Evolutionary conservation across 2,797 vertebrate genomes (phyloP).

Genomic region (Myotis vivesi): DNA sequence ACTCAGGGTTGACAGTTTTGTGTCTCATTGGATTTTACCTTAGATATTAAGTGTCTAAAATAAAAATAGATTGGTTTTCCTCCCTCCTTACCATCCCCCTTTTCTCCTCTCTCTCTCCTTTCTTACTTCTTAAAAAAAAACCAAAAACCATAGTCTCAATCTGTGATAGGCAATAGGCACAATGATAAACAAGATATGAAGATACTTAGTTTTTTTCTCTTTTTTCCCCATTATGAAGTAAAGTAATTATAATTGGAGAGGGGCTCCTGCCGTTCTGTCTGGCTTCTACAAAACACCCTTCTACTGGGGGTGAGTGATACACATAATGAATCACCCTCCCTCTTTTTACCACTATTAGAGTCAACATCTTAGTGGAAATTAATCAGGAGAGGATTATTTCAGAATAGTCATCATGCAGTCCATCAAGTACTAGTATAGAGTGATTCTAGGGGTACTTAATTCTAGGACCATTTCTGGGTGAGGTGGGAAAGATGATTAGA

Average conservation of each 20-base stretch:
- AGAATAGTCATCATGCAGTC: not conserved
- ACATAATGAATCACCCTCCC: not conserved
- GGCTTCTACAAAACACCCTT: not conserved
- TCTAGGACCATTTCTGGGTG: not conserved
- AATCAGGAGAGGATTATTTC: not conserved
- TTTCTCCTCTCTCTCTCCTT: not conserved
- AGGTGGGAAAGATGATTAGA: not conserved
- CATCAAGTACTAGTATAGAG: not conserved
- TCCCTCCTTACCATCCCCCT: not conserved
- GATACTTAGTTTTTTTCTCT: not conserved
- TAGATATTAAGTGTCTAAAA: not conserved
- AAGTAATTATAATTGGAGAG: not conserved
- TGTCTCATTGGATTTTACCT: not conserved
- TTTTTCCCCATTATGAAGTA: not conserved
- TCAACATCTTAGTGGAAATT: not conserved
- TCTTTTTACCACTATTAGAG: not conserved
- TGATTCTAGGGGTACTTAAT: not conserved
- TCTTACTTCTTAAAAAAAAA: not conserved
- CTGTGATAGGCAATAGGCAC: not conserved
- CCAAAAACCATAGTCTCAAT: not conserved
- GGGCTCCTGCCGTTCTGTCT: not conserved
- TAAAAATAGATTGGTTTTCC: not conserved
- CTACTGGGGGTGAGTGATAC: not conserved
- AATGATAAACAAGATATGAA: not conserved
- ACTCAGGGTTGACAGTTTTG: not conserved